phyloP scores from a whole-genome alignment of 2,888 invertebrate genomes.

The Epistrophella euchroma region DNA sequence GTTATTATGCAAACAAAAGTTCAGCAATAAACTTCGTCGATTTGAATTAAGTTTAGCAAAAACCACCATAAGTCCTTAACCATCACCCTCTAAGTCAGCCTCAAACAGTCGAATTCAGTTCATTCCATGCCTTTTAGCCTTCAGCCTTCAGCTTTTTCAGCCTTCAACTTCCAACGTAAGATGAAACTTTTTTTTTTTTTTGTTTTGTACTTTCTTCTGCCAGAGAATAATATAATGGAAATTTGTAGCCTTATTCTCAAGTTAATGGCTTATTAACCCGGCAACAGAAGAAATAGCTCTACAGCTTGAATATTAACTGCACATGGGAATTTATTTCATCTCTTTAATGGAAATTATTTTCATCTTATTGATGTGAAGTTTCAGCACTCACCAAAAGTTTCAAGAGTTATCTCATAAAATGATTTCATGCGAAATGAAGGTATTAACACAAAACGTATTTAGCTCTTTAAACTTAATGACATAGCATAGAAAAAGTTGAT shows the following conservation, averaged over 20 bases:
- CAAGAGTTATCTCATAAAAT: slow-evolving; percentile 28
- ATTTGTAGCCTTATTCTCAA: slow-evolving; percentile 65
- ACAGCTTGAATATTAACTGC: slow-evolving; percentile 36
- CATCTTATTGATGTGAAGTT: slow-evolving; percentile 33
- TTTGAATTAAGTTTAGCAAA: slow-evolving; percentile 70
- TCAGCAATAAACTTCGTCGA: slow-evolving; percentile 73
- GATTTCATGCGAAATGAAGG: background rate
- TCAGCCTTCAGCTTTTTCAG: background rate
- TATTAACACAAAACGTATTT: background rate
- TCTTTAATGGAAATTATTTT: slow-evolving; percentile 28
- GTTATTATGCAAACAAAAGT: slow-evolving; percentile 72
- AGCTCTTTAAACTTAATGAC: background rate
- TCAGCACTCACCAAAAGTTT: background rate
- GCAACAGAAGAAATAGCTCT: background rate
- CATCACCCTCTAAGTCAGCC: too few species aligned
- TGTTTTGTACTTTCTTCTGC: slow-evolving; percentile 27
- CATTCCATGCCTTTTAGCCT: slow-evolving; percentile 15
- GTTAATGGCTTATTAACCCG: slow-evolving; percentile 65
- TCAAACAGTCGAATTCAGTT: background rate
- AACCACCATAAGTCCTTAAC: slow-evolving; percentile 23
- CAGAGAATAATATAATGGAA: slow-evolving; percentile 54
- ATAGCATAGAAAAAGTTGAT: background rate
- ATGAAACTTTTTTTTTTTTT: slow-evolving; percentile 47
- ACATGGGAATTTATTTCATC: slow-evolving; percentile 41
- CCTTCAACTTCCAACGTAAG: slow-evolving; percentile 5